Base-by-base conservation (phyloP, 1,140 invertebrate species). In the Hylaeus anthracinus region DNA sequence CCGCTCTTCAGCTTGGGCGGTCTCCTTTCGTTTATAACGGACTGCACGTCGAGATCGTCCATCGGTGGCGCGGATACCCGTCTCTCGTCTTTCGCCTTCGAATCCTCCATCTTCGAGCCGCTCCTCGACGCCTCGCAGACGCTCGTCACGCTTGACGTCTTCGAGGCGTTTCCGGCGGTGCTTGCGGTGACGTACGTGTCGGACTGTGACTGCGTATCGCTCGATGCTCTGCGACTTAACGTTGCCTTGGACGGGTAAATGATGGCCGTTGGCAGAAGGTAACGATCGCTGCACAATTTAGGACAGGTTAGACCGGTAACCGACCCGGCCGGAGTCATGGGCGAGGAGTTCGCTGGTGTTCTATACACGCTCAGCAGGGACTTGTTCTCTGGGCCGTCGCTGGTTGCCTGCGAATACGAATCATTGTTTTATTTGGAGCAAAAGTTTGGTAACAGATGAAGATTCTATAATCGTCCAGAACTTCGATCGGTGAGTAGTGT, bases 11-110 rank as follows among this genome's bases (percentile, higher is more conserved):
- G 60, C 58, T 89, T 93, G 73, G 91, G 90, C 66, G 92, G 92
- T 69, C 92, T 90, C 69, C 92, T 88, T 82, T 93, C 92, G 77
- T 93, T 93, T 12, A 93, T 93, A 15, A 93, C 81, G 0, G 92
- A 93, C 61, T 93, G 93, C 53, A 93, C 92, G 72, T 93, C 92
- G 15, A 92, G 71, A 53, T 91, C 89, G n/a, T 90, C 88, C 55
- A 61, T 81, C 69, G 58, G 79, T 60, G 66, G 60, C 15, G 79
- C 69, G 8, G 83, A 69, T 37, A 73, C 70, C 1, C 76, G 71
- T 86, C 83, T 75, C 73, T 75, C 70, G 14, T 88, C 78, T 2
- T 61, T 81, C n/a, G 1, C 4, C n/a, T 63, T 73, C 5, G 56
- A 8, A 10, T 87, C 88, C 41, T 90, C 86, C 1, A 79, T 69